phyloP scores from a whole-genome alignment of 1,140 invertebrate genomes.

The Geopemphigus sp. region DNA sequence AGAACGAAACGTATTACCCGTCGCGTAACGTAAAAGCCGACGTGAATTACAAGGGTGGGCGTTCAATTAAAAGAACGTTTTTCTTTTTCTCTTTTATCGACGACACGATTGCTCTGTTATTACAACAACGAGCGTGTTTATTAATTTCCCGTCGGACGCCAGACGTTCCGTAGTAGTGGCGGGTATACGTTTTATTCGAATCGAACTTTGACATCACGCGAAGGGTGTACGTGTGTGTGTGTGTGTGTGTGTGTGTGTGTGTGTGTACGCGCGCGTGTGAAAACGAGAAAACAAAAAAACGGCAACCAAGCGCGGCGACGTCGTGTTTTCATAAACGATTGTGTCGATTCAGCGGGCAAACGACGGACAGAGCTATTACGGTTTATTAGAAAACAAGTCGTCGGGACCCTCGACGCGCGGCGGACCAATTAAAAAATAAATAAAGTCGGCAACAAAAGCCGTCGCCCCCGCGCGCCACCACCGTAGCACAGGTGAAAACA shows the following conservation, averaged over 20 bases:
- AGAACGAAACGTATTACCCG: no score
- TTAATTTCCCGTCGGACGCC: background rate
- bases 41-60: no score
- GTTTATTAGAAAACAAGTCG: conserved; percentile 24
- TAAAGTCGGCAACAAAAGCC: conserved; percentile 37
- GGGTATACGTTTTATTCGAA: background rate
- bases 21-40: background rate
- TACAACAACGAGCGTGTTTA: background rate
- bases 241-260: no score
- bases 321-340: conserved; percentile 44
- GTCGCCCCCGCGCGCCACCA: background rate
- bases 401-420: background rate
- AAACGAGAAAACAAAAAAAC: conserved; percentile 8
- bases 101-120: background rate
- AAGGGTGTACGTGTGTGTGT: no score
- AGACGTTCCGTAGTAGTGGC: background rate
- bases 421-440: conserved; percentile 43
- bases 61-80: no score
- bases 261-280: conserved; percentile 15
- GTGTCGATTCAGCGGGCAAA: conserved; percentile 26
- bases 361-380: background rate
- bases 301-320: conserved; percentile 7
- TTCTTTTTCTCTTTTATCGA: background rate
- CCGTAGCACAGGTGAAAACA: conserved; percentile 83
- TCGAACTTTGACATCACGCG: background rate